Base-by-base conservation (phyloP, 1,140 invertebrate species). In the Coelopa frigida region DNA sequence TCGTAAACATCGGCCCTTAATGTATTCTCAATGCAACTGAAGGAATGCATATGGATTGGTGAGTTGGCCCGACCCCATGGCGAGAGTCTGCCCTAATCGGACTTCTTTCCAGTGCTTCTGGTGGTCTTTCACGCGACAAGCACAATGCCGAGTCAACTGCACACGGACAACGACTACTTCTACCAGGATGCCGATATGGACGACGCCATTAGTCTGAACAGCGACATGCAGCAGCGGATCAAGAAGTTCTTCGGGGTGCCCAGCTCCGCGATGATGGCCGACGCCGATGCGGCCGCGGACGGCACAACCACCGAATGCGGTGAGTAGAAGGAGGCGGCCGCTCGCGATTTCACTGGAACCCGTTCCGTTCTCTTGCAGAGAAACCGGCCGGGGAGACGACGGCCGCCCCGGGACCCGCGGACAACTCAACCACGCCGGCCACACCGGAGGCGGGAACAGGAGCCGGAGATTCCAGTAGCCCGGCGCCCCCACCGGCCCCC, bases 11-110 rank as follows among this genome's bases (percentile, higher is more conserved):
- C 4, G 11, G 20, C 35, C 52, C 46, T 44, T 48, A 58, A 58
- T 55, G 58, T 55, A 33, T 50, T 54, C 54, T 56, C 57, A 61
- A 61, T 61, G 59, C 53, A 53, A 49, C 44, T 52, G 49, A 58
- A 38, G 44, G 40, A 35, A 46, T 32, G 46, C 37, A 21, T 52
- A 43, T 58, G 46, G 53, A 51, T 58, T 37, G 48, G 61, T 64
- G 37, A 56, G 38, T 3, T 17, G 6, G 6, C 5, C 0, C 4
- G 24, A 20, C 4, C 4, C 15, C 12, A 31, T 15, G 14, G 22
- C 8, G 7, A 31, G 10, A 21, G 3, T 15, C 11, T 14, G 12
- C 14, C 11, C 2, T 29, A 4, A 15, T 37, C 32, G 3, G 17
- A 33, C 17, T 14, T 22, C 11, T 26, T 17, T n/a, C 27, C 18